These are phyloP conservation scores for Platycheirus rosarum DNA, from an alignment of 2,888 invertebrate species.

Conservation along the genomic window DNA sequence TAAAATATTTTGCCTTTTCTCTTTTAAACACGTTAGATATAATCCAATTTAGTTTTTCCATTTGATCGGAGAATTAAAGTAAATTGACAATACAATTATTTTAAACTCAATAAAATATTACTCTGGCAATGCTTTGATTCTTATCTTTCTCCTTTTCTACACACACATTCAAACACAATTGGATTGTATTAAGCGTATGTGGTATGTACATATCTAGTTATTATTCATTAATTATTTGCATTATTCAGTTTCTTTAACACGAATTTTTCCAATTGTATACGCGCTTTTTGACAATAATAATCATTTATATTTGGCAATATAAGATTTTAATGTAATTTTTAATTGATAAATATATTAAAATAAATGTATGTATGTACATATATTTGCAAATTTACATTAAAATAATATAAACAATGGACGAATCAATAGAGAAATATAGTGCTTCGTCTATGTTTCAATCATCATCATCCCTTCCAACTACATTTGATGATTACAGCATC, in stretches of 20 bases:
- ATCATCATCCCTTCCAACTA: background rate
- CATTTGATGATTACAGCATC: constrained; percentile 1
- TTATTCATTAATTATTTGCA: constrained; percentile 20
- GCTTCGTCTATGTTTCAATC: constrained; percentile 5
- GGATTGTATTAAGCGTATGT: background rate
- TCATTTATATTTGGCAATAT: background rate
- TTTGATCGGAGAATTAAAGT: too few species aligned
- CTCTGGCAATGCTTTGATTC: constrained; percentile 1
- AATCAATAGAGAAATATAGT: constrained; percentile 32
- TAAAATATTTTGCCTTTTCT: too few species aligned
- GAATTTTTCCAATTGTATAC: constrained; percentile 6
- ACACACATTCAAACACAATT: background rate
- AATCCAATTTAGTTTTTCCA: too few species aligned
- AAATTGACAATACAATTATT: too few species aligned
- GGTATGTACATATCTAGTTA: background rate
- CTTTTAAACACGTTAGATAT: too few species aligned
- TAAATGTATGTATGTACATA: too few species aligned
- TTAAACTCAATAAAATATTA: too few species aligned
- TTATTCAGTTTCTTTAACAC: constrained; percentile 2
- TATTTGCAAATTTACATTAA: too few species aligned
- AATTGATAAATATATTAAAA: too few species aligned
- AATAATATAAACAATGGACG: constrained; percentile 8
- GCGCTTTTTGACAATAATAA: background rate
- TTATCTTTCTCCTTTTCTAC: background rate
- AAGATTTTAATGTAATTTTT: too few species aligned